Conservation (phyloP, 2,797 vertebrate species). For the Betta splendens region DNA sequence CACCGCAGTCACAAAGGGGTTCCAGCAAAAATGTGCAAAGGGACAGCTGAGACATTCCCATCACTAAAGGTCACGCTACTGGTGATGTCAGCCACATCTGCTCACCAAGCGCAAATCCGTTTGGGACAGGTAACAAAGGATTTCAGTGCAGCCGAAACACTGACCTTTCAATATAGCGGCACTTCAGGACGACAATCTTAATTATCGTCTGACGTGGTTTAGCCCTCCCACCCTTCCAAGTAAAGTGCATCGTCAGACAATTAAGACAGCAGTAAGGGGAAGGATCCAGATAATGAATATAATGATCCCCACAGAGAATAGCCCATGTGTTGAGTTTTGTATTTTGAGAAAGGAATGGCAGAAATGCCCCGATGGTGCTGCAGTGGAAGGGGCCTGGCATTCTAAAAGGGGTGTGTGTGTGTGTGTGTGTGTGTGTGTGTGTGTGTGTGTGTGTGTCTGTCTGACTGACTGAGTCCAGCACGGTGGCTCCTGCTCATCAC, state of each 20-base stretch:
- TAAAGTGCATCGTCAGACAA: constrained; percentile 66
- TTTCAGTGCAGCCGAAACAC: constrained; percentile 67
- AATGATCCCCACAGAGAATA: constrained; percentile 76
- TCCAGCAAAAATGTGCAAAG: constrained; percentile 45
- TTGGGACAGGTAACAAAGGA: constrained; percentile 78
- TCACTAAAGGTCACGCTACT: constrained; percentile 79
- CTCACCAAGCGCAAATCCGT: constrained; percentile 70
- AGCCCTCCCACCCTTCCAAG: constrained; percentile 50
- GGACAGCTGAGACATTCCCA: constrained; percentile 69
- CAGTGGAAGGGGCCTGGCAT: constrained; percentile 53
- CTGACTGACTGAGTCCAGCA: constrained; percentile 55
- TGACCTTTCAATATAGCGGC: constrained; percentile 77
- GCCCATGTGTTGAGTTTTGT: constrained; percentile 49
- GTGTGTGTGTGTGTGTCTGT: constrained; percentile 32
- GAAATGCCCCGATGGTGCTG: constrained; percentile 51
- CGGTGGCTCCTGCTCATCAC: constrained; percentile 70
- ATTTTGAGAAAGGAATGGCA: constrained; percentile 64
- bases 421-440: too few species aligned
- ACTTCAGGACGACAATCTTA: constrained; percentile 77
- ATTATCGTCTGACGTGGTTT: constrained; percentile 77
- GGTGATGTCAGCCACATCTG: constrained; percentile 77
- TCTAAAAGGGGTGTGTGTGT: constrained; percentile 39
- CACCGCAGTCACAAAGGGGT: constrained; percentile 55
- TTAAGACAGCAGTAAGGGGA: constrained; percentile 60
- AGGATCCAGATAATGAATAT: constrained; percentile 71